These are phyloP conservation scores for Luidia sarsii DNA, from an alignment of 53 echinoderm and acorn worm species.

Conservation along the genomic window DNA sequence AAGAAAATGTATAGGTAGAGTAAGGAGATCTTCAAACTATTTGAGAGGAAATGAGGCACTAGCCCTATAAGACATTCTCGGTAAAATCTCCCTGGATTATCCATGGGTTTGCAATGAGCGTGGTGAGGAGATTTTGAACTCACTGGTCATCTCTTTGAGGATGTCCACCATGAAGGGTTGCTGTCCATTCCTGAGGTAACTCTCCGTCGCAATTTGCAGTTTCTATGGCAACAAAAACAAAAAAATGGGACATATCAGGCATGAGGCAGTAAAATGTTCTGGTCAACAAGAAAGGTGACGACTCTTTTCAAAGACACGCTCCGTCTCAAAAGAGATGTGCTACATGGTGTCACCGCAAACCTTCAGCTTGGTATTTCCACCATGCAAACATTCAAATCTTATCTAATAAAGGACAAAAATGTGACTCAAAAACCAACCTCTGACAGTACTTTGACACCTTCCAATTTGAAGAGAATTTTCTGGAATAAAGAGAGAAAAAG, in stretches of 20 bases:
- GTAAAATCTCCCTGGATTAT: too few species aligned
- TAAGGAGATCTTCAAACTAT: too few species aligned
- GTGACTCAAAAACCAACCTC: conserved; percentile 57
- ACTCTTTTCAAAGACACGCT: too few species aligned
- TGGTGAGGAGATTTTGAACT: conserved; percentile 5
- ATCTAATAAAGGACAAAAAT: too few species aligned
- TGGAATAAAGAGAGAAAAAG: conserved; percentile 16
- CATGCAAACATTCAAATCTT: too few species aligned
- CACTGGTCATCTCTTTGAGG: conserved; percentile 97
- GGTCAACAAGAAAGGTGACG: neutral
- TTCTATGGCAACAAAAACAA: conserved; percentile 50
- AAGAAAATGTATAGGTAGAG: too few species aligned
- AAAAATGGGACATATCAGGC: neutral
- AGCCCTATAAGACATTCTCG: too few species aligned
- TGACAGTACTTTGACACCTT: conserved; percentile 93
- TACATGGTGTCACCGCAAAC: too few species aligned
- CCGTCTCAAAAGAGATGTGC: too few species aligned
- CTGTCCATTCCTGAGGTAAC: conserved; percentile 75
- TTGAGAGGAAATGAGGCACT: too few species aligned
- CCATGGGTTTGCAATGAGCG: neutral
- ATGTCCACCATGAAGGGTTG: conserved; percentile 93
- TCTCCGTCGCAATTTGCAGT: conserved; percentile 79
- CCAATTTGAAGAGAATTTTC: conserved; percentile 83
- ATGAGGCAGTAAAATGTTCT: neutral
- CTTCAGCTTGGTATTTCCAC: too few species aligned